Evolutionary conservation across 2,113 vertebrate genomes (phyloP), one percentile per base, ranked within the genome.

Genomic region (Oryzias curvinotus): DNA sequence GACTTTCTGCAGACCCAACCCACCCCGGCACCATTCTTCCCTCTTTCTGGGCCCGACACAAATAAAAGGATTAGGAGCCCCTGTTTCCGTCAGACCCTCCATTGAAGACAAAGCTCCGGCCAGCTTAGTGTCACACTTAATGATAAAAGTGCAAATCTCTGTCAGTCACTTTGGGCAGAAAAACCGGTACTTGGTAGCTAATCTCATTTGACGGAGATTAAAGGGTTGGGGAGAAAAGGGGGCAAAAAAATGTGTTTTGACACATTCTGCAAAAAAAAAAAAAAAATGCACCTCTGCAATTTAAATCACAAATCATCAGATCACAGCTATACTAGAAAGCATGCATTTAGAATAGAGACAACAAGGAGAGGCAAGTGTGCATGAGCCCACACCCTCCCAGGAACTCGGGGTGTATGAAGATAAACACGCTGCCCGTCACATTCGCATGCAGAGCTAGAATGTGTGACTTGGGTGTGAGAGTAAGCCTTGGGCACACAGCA

Each of bases 31-130:
- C 88, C 75, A 88, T 92, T 91, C 88, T 89, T 93, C 77, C 91
- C 92, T 66, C 93, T 94, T 95, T 95, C 92, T 94, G 90, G 89
- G 90, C 87, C 90, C 90, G 96, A 98, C 95, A 95, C 95, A 94
- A 98, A 96, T 98, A 93, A 98, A 92, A 93, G 96, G 97, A 99
- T 99, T 99, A 99, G 93, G 92, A 94, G 67, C 86, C 93, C 93
- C 92, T 90, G 95, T 95, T 99, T 99, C 97, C 96, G 95, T 94
- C 91, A 92, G 93, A 91, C 93, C 95, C 94, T 94, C 94, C 92
- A 92, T 61, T 89, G 77, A 59, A 87, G 91, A 99, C 96, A 99
- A 98, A 96, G 91, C 94, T 89, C 86, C 75, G 76, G 36, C 82
- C 92, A 90, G 94, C 92, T 95, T 96, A 95, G 93, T 95, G 93